Evolutionary conservation across 2,888 invertebrate genomes (phyloP).

Genomic region (Petrophora chlorosata): DNA sequence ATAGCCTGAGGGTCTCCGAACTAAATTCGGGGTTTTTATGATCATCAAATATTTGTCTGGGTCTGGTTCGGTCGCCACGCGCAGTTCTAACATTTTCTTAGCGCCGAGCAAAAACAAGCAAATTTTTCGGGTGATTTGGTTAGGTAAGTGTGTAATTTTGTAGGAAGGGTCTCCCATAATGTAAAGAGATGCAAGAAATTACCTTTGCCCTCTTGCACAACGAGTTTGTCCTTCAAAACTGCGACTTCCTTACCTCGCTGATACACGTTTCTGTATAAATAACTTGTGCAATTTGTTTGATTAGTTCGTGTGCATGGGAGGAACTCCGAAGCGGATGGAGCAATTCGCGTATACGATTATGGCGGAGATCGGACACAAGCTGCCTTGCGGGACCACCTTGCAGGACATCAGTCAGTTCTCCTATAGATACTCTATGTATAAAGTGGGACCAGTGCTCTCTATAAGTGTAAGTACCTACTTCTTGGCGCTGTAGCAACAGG

Average conservation of each 20-base stretch:
- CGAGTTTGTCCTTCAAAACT: too few relatives aligned
- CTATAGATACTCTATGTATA: conserved; percentile 97
- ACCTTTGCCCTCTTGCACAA: too few relatives aligned
- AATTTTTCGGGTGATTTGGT: too few relatives aligned
- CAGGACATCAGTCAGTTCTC: conserved; percentile 96
- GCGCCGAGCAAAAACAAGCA: too few relatives aligned
- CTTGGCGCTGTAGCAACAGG: too few relatives aligned
- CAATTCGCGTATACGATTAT: conserved; percentile 95
- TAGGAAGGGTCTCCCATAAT: too few relatives aligned
- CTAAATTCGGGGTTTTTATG: conserved; percentile 23
- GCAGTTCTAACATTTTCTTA: too few relatives aligned
- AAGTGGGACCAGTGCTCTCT: conserved; percentile 94
- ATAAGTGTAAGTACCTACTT: conserved; percentile 88
- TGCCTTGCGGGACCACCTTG: conserved; percentile 94
- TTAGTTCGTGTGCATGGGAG: conserved; percentile 98
- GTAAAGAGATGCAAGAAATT: too few relatives aligned
- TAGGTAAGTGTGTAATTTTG: too few relatives aligned
- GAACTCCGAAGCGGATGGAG: conserved; percentile 97
- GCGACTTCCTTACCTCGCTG: not conserved
- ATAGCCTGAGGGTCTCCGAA: conserved; percentile 8
- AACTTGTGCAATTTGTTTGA: conserved; percentile 20
- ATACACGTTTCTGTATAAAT: not conserved
- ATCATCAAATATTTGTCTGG: conserved; percentile 23
- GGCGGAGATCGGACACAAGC: conserved; percentile 94
- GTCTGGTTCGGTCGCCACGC: conserved; percentile 2